Percentiles rank a stretch among this genome's conserved stretches.
These are phyloP conservation scores for Strongylocentrotus purpuratus DNA, from an alignment of 35 echinoderm and acorn worm genomes.

Conservation along the genomic window DNA sequence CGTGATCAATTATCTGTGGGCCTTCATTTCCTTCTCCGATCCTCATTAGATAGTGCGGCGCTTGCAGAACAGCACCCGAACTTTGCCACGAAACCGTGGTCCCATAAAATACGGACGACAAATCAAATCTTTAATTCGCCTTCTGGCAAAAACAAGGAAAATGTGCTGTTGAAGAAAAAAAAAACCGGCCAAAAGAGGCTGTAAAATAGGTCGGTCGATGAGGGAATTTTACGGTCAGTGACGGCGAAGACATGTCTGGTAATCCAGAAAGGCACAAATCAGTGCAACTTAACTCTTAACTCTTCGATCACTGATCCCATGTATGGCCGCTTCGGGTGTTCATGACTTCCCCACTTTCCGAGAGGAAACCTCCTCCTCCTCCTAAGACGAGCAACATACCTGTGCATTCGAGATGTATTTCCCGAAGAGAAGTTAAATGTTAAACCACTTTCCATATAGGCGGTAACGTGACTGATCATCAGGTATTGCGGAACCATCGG, in stretches of 20 bases:
- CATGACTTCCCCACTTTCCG: neutral
- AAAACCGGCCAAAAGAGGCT: neutral
- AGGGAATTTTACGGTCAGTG: constrained; percentile 1
- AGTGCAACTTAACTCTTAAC: neutral
- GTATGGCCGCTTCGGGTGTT: neutral
- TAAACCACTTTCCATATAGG: neutral
- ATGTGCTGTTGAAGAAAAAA: neutral
- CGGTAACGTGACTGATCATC: neutral
- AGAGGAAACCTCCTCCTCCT: neutral
- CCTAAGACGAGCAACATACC: neutral
- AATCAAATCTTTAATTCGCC: neutral
- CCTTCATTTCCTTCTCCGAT: neutral
- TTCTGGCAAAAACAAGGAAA: neutral
- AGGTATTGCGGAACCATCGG: neutral
- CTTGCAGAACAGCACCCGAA: no score
- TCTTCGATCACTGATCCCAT: neutral
- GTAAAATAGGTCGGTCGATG: constrained; percentile 8
- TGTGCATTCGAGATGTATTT: neutral
- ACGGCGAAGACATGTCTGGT: neutral
- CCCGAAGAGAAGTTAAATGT: neutral
- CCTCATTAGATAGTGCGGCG: no score
- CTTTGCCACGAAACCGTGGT: neutral
- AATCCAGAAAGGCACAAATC: neutral
- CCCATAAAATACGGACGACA: neutral
- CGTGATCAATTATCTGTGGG: neutral